Evolutionary conservation across 2,113 vertebrate genomes (phyloP).

Genomic region (Gallinago jamesoni): DNA sequence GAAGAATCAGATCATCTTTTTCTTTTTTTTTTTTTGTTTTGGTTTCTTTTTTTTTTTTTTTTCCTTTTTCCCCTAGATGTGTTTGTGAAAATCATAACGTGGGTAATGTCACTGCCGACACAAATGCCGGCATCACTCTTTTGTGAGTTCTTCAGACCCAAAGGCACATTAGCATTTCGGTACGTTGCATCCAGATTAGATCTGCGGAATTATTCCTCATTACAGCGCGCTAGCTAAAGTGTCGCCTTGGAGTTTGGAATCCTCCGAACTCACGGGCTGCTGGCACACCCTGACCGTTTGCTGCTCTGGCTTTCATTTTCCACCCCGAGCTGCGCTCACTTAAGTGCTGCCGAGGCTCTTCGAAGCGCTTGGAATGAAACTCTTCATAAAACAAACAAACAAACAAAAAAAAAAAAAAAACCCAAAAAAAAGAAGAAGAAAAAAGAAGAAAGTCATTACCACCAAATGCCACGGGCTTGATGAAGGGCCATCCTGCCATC

Average conservation of each 20-base stretch:
- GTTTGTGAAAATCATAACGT: not conserved
- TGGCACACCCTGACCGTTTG: not conserved
- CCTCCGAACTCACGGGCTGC: not conserved
- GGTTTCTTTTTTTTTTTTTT: not conserved
- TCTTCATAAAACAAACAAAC: slow-evolving; percentile 62
- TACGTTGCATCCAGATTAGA: not conserved
- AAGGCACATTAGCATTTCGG: slow-evolving; percentile 22
- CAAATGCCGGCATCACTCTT: not conserved
- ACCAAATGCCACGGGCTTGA: not conserved
- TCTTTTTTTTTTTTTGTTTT: not conserved
- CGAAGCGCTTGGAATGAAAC: slow-evolving; percentile 44
- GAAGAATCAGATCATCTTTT: not conserved
- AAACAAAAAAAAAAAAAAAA: slow-evolving; percentile 1
- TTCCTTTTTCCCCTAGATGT: not conserved
- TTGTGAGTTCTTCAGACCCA: slow-evolving; percentile 3
- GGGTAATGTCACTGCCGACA: not conserved
- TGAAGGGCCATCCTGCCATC: not conserved
- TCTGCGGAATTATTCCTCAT: slow-evolving; percentile 11
- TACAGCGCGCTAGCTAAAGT: not conserved
- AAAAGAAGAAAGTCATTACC: slow-evolving; percentile 22
- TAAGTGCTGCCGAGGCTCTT: slow-evolving; percentile 42
- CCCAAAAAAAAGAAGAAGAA: not conserved
- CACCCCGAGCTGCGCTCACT: not conserved
- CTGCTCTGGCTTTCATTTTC: not conserved
- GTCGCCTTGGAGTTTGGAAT: not conserved